Evolutionary conservation across 2,797 vertebrate genomes (phyloP).

Genomic region (Manis pentadactyla): DNA sequence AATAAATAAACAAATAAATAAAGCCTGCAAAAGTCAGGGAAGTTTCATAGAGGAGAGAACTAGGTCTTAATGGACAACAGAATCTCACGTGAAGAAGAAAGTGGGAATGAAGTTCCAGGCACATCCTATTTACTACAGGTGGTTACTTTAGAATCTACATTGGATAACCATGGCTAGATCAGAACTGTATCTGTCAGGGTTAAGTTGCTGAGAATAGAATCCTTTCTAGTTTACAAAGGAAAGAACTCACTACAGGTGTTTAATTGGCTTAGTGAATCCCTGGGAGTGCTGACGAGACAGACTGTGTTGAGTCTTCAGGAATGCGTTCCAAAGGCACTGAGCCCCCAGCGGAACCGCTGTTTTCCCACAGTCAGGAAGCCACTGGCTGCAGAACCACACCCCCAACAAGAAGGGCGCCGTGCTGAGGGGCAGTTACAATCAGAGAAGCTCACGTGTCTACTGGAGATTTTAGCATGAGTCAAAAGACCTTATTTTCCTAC

Average conservation of each 20-base stretch:
- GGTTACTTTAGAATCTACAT: not conserved
- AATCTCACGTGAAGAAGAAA: not conserved
- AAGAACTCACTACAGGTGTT: not conserved
- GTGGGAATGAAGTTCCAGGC: not conserved
- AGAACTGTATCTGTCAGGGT: not conserved
- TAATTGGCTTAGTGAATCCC: not conserved
- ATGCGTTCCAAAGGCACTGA: not conserved
- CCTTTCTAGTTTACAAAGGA: not conserved
- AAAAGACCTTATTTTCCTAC: not conserved
- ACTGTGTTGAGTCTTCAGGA: not conserved
- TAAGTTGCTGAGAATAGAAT: not conserved
- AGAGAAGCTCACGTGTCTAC: not conserved
- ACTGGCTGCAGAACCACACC: not conserved
- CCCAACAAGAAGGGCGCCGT: rapidly evolving
- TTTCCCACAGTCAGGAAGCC: not conserved
- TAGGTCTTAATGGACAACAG: not conserved
- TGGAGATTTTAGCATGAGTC: not conserved
- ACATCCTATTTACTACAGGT: not conserved
- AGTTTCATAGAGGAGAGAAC: not conserved
- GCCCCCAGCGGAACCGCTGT: not conserved
- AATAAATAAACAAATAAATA: too few relatives aligned
- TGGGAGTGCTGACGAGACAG: not conserved
- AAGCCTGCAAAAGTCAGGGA: not conserved
- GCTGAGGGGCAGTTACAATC: not conserved
- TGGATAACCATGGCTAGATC: not conserved